Base-by-base conservation (phyloP, 2,888 invertebrate species). In the Hecatera dysodea region DNA sequence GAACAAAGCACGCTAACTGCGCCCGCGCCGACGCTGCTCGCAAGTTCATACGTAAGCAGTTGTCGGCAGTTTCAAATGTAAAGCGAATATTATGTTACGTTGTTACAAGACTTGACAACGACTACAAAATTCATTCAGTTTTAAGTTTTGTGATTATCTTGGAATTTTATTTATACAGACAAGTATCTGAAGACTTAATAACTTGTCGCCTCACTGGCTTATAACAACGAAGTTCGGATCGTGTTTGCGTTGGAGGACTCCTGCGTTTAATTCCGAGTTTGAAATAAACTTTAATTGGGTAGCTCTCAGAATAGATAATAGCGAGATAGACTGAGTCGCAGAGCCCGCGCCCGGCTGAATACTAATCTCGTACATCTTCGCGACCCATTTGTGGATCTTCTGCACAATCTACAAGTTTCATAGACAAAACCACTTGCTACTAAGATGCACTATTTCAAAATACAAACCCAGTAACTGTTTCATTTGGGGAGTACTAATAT, bases 1-100 rank as follows among this genome's bases (percentile, higher is more conserved):
- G 85, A 87, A 87, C 83, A 84, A 83, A 82, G 75, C 77, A 76
- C 44, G 73, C 66, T 57, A 56, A 59, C 59, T 46, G 52, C n/a
- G n/a, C n/a, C n/a, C n/a, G n/a, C n/a, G n/a, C n/a, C n/a, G n/a
- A n/a, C n/a, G n/a, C n/a, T n/a, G n/a, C n/a, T n/a, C 70, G 67
- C 77, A 80, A 67, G 71, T 66, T 77, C 62, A 73, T 80, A 78
- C 66, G 70, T 72, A 77, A 81, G 74, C 76, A 79, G 60, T 80
- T 61, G 70, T 63, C 46, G 33, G 33, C 50, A 53, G 59, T 63
- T 76, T 75, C 33, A 74, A 74, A 82, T 67, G 67, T 69, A 56
- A 57, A 24, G 56, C 50, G 44, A 64, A 72, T 72, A 55, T 73
- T 61, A 52, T 19, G 29, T 67, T 66, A 64, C 61, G 22, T 52